phyloP scores from a whole-genome alignment of 2,797 vertebrate genomes.

The Harpagifer antarcticus region DNA sequence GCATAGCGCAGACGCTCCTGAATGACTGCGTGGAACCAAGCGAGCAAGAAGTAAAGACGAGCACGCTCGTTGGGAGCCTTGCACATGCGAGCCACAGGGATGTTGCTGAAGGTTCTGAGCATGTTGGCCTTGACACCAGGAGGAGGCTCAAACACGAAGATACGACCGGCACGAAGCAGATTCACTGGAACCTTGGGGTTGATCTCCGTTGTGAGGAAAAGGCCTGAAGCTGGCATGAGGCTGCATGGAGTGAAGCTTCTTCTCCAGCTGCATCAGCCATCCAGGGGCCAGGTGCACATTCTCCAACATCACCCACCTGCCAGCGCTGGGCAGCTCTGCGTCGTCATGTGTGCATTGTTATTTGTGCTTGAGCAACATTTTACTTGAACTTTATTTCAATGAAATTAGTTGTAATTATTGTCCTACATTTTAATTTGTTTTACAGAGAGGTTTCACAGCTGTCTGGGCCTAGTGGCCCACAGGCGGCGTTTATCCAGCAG shows the following conservation, averaged over 20 bases:
- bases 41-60: constrained; percentile 96
- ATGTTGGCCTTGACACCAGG: constrained; percentile 99
- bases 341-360: too few species aligned
- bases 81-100: constrained; percentile 97
- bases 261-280: constrained; percentile 99
- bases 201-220: constrained; percentile 99
- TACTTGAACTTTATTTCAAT: too few species aligned
- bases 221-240: constrained; percentile 96
- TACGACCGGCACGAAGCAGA: constrained; percentile 94
- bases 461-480: too few species aligned
- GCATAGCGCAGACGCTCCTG: constrained; percentile 97
- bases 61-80: constrained; percentile 98
- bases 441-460: too few species aligned
- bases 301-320: constrained; percentile 99
- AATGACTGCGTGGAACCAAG: constrained; percentile 98
- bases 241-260: constrained; percentile 98
- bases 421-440: too few species aligned
- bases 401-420: too few species aligned
- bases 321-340: too few species aligned
- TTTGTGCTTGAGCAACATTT: too few species aligned
- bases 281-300: constrained; percentile 97
- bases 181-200: constrained; percentile 99
- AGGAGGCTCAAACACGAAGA: constrained; percentile 98
- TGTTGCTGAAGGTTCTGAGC: constrained; percentile 97
- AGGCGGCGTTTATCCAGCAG: too few species aligned